Base-by-base conservation (phyloP, 2,797 vertebrate species). In the Morus bassanus region DNA sequence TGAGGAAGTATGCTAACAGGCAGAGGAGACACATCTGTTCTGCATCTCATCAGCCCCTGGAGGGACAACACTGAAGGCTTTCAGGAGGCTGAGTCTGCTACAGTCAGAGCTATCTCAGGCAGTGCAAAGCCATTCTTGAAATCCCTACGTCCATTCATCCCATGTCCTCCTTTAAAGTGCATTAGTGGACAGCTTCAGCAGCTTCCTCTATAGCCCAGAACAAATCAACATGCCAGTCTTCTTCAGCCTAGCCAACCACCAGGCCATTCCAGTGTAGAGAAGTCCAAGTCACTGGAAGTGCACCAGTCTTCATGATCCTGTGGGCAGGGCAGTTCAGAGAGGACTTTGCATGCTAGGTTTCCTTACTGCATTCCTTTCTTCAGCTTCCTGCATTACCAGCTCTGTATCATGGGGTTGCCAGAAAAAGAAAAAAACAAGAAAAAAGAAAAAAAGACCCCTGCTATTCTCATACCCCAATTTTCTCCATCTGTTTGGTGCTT, bases 391-490 rank as follows among this genome's bases (percentile, higher is more conserved):
- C 8, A 63, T 31, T 64, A 41, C 9, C 75, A 77, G 13, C 7
- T 60, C 18, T 78, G 6, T 45, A 27, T 41, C 24, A 13, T 16
- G 7, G 4, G 18, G 4, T 7, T 48, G 6, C 35, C 43, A 64
- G 31, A 9, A 60, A 60, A 60, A 60, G 6, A 24, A 45, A 46
- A 23, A 27, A 11, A 28, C 7, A 33, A 37, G 33, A 54, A 33
- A n/a, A 30, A 18, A 19, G 2, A 4, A 43, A 31, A 18, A 11
- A n/a, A n/a, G 0, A 7, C 4, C 4, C 8, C 33, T 46, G 19
- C 9, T 69, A 70, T 13, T 74, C 16, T 35, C 9, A 23, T 57
- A 30, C 5, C 10, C 19, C 9, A 35, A 1, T 43, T 78, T 75
- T 67, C 18, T 84, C 23, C 18, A 53, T 24, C 25, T 56, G 0